phyloP scores from a whole-genome alignment of 2,797 vertebrate species.

The Cetoscarus ocellatus region DNA sequence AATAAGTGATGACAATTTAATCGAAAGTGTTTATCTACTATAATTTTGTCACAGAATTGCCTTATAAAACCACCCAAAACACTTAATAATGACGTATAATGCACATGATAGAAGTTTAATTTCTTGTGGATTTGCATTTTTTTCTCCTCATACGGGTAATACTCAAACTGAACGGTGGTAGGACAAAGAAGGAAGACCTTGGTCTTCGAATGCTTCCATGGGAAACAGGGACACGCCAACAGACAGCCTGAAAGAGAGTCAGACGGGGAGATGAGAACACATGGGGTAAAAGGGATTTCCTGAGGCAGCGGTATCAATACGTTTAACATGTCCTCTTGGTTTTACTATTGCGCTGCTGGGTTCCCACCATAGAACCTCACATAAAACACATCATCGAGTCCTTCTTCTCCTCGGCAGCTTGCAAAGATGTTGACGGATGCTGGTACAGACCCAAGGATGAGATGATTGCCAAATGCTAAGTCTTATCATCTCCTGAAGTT shows the following conservation, averaged over 20 bases:
- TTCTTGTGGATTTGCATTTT: conserved; percentile 14
- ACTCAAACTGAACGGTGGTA: conserved; percentile 5
- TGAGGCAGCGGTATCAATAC: conserved; percentile 80
- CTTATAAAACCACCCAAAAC: too few relatives aligned
- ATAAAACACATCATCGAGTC: conserved; percentile 84
- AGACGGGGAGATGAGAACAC: conserved; percentile 64
- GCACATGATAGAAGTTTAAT: not conserved
- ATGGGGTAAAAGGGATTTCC: conserved; percentile 81
- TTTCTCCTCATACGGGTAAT: conserved; percentile 13
- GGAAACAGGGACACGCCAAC: conserved; percentile 14
- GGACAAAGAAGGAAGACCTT: conserved; percentile 17
- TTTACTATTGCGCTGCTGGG: conserved; percentile 75
- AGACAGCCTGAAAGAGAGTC: conserved; percentile 16
- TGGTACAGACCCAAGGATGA: conserved; percentile 46
- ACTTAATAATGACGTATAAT: too few relatives aligned
- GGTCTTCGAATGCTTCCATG: conserved; percentile 30
- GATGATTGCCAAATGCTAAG: conserved; percentile 30
- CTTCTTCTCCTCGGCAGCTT: conserved; percentile 75
- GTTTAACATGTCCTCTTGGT: conserved; percentile 80
- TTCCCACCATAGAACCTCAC: conserved; percentile 74
- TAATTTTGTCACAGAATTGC: too few relatives aligned
- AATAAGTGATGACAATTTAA: too few relatives aligned
- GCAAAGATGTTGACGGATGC: conserved; percentile 74
- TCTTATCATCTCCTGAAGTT: conserved; percentile 47
- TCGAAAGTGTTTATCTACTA: too few relatives aligned